Evolutionary conservation across 2,888 invertebrate genomes (phyloP), one percentile per base, ranked within the genome.

Genomic region (Epinotia demarniana): DNA sequence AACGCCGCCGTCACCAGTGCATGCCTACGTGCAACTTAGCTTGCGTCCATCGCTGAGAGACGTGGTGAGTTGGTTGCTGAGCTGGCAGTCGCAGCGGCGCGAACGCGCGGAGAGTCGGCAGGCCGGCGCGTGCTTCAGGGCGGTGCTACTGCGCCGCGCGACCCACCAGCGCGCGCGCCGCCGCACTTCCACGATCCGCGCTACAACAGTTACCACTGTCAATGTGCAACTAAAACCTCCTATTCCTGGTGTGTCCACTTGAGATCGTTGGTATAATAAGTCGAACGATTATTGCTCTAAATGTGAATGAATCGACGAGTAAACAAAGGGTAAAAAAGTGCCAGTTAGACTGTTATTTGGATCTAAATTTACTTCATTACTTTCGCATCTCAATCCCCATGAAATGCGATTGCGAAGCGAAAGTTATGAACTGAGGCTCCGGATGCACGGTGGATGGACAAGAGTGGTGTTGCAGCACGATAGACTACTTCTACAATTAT

Each of bases 21-120:
- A 55, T 33, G 46, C 58, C 58, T 57, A 68, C 19, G 46, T 69
- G 68, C 19, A 19, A 69, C 12, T n/a, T 8, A 46, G 43, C 6
- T 46, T 60, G 5, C 9, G 43, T 16, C 55, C 23, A n/a, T 23
- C 55, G 57, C 55, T 49, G 27, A 46, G 19, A 3, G n/a, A 18
- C 39, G 13, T 13, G 39, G 49, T 27, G 61, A 39, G 53, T 18
- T 60, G 61, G 57, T 61, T 72, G 73, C 53, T 76, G 60, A 92
- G 86, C 57, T 89, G 84, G 79, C 93, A 93, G 83, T 90, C 84
- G 81, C 93, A 93, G 78, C 84, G 86, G 62, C 85, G 86, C 72
- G 86, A 81, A 77, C 84, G 83, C 72, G 88, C 85, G 55, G 89
- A 85, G 79, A 91, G 85, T 79, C 88, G 84, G 86, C 93, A 93